These are phyloP conservation scores for Cephalopachus bancanus DNA, from an alignment of 2,797 vertebrate species.

Conservation along the genomic window DNA sequence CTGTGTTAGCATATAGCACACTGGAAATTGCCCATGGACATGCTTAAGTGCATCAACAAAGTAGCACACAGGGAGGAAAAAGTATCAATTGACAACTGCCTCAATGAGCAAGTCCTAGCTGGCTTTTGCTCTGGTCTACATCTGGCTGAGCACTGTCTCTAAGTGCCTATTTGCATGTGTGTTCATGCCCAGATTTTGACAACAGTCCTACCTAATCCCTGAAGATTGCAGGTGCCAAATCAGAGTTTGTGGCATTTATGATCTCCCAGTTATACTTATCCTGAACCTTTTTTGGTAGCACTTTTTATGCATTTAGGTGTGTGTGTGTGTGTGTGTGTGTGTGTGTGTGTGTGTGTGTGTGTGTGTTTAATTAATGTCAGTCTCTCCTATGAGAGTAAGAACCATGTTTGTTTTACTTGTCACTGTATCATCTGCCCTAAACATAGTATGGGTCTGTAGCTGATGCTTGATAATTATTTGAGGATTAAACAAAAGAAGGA, in stretches of 20 bases:
- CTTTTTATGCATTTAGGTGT: background rate
- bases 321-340: too few relatives aligned
- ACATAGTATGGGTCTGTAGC: background rate
- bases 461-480: constrained; percentile 68
- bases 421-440: constrained; percentile 39
- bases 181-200: background rate
- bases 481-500: constrained; percentile 76
- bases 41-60: constrained; percentile 47
- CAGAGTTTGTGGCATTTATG: background rate
- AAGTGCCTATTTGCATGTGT: background rate
- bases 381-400: background rate
- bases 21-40: constrained; percentile 66
- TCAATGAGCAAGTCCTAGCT: background rate
- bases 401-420: constrained; percentile 59
- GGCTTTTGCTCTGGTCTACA: background rate
- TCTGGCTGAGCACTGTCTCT: background rate
- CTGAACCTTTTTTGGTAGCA: background rate
- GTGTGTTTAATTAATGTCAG: constrained; percentile 37
- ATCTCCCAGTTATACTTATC: background rate
- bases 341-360: background rate
- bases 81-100: background rate
- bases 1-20: background rate
- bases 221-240: background rate
- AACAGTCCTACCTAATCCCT: background rate
- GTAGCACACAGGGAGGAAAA: background rate